Conservation (phyloP, 1,140 invertebrate genomes). For the Aculops lycopersici region DNA sequence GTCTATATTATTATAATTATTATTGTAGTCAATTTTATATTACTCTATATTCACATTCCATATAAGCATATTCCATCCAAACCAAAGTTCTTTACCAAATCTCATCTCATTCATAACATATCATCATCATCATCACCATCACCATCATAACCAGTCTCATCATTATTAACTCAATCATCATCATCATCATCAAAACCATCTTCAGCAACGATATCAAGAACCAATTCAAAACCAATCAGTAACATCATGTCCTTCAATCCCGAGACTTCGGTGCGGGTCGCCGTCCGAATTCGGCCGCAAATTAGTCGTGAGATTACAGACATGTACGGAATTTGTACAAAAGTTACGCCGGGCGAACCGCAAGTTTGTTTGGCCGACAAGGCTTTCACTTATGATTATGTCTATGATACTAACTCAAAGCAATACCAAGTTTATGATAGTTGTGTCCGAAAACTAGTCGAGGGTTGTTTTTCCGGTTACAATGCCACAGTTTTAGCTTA, state of each 20-base stretch:
- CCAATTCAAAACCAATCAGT: too few relatives aligned
- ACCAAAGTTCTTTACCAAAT: too few relatives aligned
- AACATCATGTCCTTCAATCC: neutral
- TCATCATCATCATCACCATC: too few relatives aligned
- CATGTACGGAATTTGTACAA: slow-evolving; percentile 67
- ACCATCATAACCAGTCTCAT: too few relatives aligned
- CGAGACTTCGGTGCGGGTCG: neutral
- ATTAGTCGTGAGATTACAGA: slow-evolving; percentile 66
- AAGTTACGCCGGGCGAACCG: slow-evolving; percentile 48
- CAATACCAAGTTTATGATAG: slow-evolving; percentile 46
- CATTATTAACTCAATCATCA: too few relatives aligned
- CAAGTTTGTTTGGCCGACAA: slow-evolving; percentile 78
- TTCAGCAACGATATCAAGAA: too few relatives aligned
- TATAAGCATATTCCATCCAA: too few relatives aligned
- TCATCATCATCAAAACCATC: too few relatives aligned
- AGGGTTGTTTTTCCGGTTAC: slow-evolving; percentile 56
- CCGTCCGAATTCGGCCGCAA: slow-evolving; percentile 57
- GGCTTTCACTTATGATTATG: slow-evolving; percentile 84
- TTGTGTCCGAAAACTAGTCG: slow-evolving; percentile 49
- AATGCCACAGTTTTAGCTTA: slow-evolving; percentile 87
- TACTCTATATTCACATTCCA: too few relatives aligned
- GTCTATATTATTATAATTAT: too few relatives aligned
- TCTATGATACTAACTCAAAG: slow-evolving; percentile 38
- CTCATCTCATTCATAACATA: too few relatives aligned
- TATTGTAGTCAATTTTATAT: too few relatives aligned